These are phyloP conservation scores for Silurus asotus DNA, from an alignment of 2,113 vertebrate species.

Conservation along the genomic window DNA sequence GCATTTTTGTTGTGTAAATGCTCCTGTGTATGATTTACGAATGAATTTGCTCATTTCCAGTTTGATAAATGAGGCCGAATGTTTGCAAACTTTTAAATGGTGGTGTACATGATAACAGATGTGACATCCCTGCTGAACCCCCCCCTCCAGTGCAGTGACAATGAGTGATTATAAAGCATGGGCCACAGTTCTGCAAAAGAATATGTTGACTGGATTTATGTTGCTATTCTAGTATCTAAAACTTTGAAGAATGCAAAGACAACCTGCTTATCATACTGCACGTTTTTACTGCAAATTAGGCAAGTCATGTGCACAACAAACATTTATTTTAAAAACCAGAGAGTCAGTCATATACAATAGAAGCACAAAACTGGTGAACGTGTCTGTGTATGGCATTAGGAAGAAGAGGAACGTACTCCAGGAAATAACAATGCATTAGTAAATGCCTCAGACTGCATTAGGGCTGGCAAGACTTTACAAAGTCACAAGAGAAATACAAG, in stretches of 20 bases:
- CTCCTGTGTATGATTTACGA: background rate
- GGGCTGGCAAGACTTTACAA: constrained; percentile 1
- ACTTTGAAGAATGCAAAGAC: background rate
- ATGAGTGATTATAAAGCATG: constrained; percentile 16
- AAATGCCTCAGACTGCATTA: background rate
- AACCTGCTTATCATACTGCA: background rate
- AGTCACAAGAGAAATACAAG: constrained; percentile 14
- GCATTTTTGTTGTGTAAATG: background rate
- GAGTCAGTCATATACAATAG: background rate
- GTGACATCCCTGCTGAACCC: constrained; percentile 22
- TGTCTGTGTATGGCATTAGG: background rate
- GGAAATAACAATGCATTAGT: background rate
- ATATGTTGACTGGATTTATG: constrained; percentile 11
- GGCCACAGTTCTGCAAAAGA: background rate
- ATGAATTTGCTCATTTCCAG: constrained; percentile 7
- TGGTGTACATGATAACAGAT: constrained; percentile 25
- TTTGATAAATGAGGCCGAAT: constrained; percentile 23
- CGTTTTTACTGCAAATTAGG: background rate
- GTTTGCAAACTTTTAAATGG: constrained; percentile 25
- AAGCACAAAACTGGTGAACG: background rate
- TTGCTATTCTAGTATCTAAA: background rate
- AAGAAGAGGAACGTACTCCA: background rate
- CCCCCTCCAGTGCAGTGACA: constrained; percentile 11
- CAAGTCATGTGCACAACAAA: background rate
- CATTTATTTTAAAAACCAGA: background rate